Base-by-base conservation (phyloP, 2,113 vertebrate genomes). In the Oncorhynchus mykiss region DNA sequence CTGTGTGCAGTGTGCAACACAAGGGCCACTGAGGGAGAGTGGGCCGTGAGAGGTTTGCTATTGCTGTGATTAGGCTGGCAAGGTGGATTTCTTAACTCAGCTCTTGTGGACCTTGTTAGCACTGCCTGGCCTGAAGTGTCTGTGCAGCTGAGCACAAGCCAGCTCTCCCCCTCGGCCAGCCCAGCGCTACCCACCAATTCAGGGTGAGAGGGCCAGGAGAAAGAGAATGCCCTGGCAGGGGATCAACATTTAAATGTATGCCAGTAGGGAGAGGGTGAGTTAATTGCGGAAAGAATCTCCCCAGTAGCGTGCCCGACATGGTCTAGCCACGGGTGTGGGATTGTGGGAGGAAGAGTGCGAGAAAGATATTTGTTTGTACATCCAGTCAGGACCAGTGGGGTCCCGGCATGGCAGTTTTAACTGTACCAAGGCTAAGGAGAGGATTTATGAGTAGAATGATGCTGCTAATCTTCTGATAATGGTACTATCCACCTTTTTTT, bases 211-310 rank as follows among this genome's bases (percentile, higher is more conserved):
- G 29, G n/a, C 48, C 5, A 27, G 70, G 70, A 71, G 45, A 5
- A 54, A 27, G 48, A 49, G 25, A 71, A 54, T 25, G 14, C 31
- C 13, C 31, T 68, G 67, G 67, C 18, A n/a, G 70, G 73, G 79
- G 73, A 51, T 73, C 80, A 82, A 82, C 73, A 65, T 71, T 85
- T 84, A 29, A 39, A 27, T 83, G 81, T 86, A 83, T 82, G 88
- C 88, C 81, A 87, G 86, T 76, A 31, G 80, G 74, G 83, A 85
- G 83, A 72, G 86, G 54, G 85, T 75, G 83, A 89, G 89, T 89
- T 91, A 90, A 89, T 89, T 91, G 89, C 87, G 87, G 89, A 91
- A 90, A 91, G 84, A 91, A 90, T 91, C 85, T 90, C 76, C 86
- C 84, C 73, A 80, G 86, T 79, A 81, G 87, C 86, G 86, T 80